Conservation (phyloP, 2,113 vertebrate genomes). For the Hippocampus guttulatus region DNA sequence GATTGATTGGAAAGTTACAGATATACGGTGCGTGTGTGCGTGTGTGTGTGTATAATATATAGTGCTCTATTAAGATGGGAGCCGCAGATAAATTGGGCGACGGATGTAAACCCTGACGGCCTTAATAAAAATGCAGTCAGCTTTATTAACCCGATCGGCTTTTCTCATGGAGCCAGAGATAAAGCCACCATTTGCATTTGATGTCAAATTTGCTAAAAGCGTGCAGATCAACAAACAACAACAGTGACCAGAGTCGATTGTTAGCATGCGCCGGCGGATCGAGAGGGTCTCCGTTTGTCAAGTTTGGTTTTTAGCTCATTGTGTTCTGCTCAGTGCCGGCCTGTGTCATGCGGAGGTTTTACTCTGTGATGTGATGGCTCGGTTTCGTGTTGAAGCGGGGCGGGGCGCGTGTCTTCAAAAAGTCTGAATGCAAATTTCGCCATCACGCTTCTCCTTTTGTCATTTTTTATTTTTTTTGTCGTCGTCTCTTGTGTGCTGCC, state of each 20-base stretch:
- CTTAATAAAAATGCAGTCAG: neutral
- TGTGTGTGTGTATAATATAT: too few species aligned
- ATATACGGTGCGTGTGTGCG: too few species aligned
- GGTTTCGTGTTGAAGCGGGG: too few species aligned
- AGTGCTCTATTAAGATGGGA: neutral
- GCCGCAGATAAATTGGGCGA: neutral
- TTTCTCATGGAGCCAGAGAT: neutral
- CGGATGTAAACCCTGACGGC: neutral
- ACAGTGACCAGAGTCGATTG: neutral
- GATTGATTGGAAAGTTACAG: neutral
- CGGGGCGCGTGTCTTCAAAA: too few species aligned
- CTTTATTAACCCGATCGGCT: neutral
- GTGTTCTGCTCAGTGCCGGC: too few species aligned
- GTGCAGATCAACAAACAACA: neutral
- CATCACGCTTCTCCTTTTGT: neutral
- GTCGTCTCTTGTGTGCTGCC: neutral
- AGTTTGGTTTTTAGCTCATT: too few species aligned
- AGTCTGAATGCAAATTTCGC: neutral
- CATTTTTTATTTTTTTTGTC: neutral
- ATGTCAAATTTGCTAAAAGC: neutral
- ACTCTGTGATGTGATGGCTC: too few species aligned
- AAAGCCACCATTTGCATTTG: neutral
- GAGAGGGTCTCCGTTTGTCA: neutral
- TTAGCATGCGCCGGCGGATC: slow-evolving; percentile 1
- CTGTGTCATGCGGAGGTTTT: too few species aligned